These are phyloP conservation scores for Leptosomus discolor DNA, from an alignment of 2,113 vertebrate species.

Conservation along the genomic window DNA sequence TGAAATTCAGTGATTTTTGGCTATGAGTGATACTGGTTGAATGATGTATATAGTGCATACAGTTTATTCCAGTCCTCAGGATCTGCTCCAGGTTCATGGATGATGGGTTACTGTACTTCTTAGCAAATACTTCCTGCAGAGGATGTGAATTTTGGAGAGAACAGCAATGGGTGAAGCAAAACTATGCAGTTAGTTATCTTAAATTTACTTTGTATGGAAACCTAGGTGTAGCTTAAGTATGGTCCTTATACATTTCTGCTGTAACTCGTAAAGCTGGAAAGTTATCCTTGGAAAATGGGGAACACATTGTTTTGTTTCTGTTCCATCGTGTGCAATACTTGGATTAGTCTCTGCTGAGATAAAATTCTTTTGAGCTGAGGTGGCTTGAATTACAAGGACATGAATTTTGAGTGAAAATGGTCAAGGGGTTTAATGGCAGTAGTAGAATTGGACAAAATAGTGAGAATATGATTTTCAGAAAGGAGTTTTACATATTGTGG, in stretches of 20 bases:
- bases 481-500: neutral
- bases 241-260: neutral
- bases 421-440: neutral
- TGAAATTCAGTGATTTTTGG: neutral
- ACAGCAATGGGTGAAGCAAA: neutral
- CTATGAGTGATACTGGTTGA: neutral
- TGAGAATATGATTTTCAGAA: neutral
- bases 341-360: neutral
- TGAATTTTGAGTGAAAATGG: neutral
- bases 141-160: neutral
- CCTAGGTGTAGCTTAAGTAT: neutral
- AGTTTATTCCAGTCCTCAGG: neutral
- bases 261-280: neutral
- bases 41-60: neutral
- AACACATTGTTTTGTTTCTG: neutral
- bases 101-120: neutral
- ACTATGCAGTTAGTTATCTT: neutral
- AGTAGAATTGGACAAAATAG: neutral
- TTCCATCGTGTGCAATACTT: neutral
- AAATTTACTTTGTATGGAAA: neutral
- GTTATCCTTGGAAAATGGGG: neutral
- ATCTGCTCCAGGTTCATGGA: neutral
- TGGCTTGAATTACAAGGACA: neutral
- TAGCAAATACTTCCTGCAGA: neutral
- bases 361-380: neutral